Evolutionary conservation across 2,113 vertebrate genomes (phyloP), one percentile per base, ranked within the genome.

Genomic region (Brachyhypopomus occidentalis): DNA sequence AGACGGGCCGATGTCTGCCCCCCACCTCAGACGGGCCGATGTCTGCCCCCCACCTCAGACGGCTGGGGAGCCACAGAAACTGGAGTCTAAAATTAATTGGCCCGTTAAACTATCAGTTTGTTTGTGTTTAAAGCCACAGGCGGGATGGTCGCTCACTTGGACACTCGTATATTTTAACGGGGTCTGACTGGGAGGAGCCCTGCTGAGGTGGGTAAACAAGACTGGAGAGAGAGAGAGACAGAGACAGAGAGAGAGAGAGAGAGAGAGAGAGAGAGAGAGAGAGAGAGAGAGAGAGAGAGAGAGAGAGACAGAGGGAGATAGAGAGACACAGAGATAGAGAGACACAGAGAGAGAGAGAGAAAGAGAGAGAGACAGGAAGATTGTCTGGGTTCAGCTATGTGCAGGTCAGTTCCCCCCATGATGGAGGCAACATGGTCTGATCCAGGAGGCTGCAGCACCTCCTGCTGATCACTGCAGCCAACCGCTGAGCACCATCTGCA

Each of bases 401-500:
- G 36, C 27, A 67, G 67, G 30, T 77, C 74, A 30, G 41, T 8
- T 55, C 34, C 36, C 72, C 45, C 30, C 22, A 12, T 27, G 30
- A 38, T 52, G 76, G 25, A 60, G 19, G 30, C 38, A 38, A 34
- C 17, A 23, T 38, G 66, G 58, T 34, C 64, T 17, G 17, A 80
- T 77, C 41, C 64, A 48, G 66, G 69, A 9, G 52, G 71, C 48
- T 56, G 20, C n/a, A 30, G n/a, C 41, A n/a, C 55, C 63, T 30
- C 45, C 45, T 9, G 45, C 45, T 52, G 45, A 8, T 52, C 45
- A 52, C 52, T 62, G 56, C 36, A 81, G 85, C 84, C 85, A 83
- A 90, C 86, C 87, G 84, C 88, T 89, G 87, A 84, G 84, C 74
- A 0, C 86, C 89, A 91, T 92, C 90, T 93, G 92, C 30, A 80